Conservation (phyloP, 2,797 vertebrate species). For the Pangasius sanitwongsei region DNA sequence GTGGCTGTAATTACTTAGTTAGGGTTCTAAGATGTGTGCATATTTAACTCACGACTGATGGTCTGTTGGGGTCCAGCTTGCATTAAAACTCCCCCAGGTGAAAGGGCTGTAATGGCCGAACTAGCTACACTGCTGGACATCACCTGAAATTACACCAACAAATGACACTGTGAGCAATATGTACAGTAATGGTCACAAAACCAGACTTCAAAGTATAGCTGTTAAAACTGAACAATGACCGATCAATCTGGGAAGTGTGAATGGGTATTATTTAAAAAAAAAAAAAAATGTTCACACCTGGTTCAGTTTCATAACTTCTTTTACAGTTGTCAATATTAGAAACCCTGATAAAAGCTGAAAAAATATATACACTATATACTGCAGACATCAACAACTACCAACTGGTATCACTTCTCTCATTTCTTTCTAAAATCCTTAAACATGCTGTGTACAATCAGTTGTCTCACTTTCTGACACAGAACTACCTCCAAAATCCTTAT, state of each 20-base stretch:
- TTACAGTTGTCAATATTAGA: not conserved
- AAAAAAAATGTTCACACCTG: not conserved
- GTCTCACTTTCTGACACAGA: not conserved
- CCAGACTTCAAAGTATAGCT: not conserved
- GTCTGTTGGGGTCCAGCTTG: conserved; percentile 90
- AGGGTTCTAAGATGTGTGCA: not conserved
- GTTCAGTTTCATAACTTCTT: not conserved
- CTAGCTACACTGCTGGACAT: conserved; percentile 87
- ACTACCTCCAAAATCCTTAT: not conserved
- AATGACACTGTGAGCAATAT: not conserved
- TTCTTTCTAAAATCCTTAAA: not conserved
- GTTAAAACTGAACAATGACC: not conserved
- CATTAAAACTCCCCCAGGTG: conserved; percentile 96
- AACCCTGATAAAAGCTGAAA: not conserved
- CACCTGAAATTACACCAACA: conserved; percentile 76
- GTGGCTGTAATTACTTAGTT: not conserved
- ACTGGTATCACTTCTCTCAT: not conserved
- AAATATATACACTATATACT: not conserved
- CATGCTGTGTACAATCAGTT: not conserved
- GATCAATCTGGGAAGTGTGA: not conserved
- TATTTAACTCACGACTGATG: conserved; percentile 87
- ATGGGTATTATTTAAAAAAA: not conserved
- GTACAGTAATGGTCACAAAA: not conserved
- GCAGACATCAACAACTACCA: not conserved
- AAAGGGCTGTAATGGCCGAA: conserved; percentile 89